A percentile compares a stretch with the other conserved stretches of the same genome.
Conservation (phyloP, 2,113 vertebrate species). For the Phrynocephalus versicolor region DNA sequence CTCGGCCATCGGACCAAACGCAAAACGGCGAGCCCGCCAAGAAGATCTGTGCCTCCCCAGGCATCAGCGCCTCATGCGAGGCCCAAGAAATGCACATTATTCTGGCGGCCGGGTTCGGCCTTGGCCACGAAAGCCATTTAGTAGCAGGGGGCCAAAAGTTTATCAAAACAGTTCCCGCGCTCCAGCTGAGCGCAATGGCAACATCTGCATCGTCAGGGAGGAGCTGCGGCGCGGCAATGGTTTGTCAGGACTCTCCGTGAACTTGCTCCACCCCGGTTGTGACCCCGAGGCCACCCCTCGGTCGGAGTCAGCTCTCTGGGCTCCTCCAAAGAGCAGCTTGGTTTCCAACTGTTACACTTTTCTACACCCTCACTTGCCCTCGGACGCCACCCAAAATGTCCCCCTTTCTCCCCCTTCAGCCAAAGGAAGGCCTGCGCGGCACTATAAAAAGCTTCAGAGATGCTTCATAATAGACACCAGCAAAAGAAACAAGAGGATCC, state of each 20-base stretch:
- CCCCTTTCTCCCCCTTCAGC: slow-evolving; percentile 19
- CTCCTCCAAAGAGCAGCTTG: background rate
- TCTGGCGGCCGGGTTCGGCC: slow-evolving; percentile 42
- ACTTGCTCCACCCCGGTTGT: slow-evolving; percentile 67
- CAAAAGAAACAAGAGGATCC: background rate
- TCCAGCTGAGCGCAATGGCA: slow-evolving; percentile 56
- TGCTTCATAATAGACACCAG: slow-evolving; percentile 22
- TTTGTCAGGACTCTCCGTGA: slow-evolving; percentile 68
- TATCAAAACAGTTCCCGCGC: slow-evolving; percentile 70
- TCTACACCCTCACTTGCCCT: background rate
- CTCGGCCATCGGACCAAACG: slow-evolving; percentile 4
- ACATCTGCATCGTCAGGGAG: slow-evolving; percentile 62
- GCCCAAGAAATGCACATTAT: slow-evolving; percentile 57
- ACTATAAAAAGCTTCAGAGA: slow-evolving; percentile 35
- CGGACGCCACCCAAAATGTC: slow-evolving; percentile 1
- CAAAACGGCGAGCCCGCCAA: background rate
- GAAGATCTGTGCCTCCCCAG: slow-evolving; percentile 43
- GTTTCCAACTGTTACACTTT: background rate
- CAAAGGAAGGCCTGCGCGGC: background rate
- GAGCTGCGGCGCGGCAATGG: slow-evolving; percentile 55
- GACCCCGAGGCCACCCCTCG: slow-evolving; percentile 63
- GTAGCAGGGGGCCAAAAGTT: slow-evolving; percentile 73
- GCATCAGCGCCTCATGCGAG: slow-evolving; percentile 19
- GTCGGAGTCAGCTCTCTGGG: slow-evolving; percentile 53
- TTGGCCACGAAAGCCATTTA: slow-evolving; percentile 64